Percentiles rank a stretch among this genome's conserved stretches.
These are phyloP conservation scores for Coracopsis vasa DNA, from an alignment of 2,113 vertebrate species.

Conservation along the genomic window DNA sequence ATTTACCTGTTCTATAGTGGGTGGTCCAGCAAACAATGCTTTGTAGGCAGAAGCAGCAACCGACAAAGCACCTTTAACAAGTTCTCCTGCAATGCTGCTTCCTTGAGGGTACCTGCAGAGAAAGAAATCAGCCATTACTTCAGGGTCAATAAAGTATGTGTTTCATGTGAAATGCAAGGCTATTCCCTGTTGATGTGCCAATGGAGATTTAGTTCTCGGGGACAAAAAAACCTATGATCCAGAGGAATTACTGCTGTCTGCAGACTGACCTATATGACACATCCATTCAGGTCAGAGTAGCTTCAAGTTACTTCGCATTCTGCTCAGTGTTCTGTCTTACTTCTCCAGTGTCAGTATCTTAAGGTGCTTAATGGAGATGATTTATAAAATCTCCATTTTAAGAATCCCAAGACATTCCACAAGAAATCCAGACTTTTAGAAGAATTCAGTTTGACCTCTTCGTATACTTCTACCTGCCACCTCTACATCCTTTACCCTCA, in stretches of 20 bases:
- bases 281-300: neutral
- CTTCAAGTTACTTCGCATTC: neutral
- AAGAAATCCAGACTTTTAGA: neutral
- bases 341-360: neutral
- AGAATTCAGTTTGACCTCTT: neutral
- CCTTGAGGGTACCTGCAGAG: slow-evolving; percentile 67
- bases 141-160: neutral
- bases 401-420: neutral
- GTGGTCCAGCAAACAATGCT: slow-evolving; percentile 92
- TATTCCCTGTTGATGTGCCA: neutral
- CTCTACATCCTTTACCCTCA: neutral
- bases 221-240: neutral
- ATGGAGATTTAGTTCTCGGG: neutral
- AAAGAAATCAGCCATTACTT: neutral
- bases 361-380: neutral
- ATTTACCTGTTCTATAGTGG: slow-evolving; percentile 82
- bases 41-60: slow-evolving; percentile 98
- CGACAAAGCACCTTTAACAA: slow-evolving; percentile 95
- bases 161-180: neutral
- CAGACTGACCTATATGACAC: neutral
- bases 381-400: neutral
- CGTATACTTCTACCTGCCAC: neutral
- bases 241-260: neutral
- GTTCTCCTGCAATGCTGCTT: slow-evolving; percentile 89
- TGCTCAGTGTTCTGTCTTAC: neutral